phyloP scores from a whole-genome alignment of 2,888 invertebrate species.

The Drosophila buzzatii region DNA sequence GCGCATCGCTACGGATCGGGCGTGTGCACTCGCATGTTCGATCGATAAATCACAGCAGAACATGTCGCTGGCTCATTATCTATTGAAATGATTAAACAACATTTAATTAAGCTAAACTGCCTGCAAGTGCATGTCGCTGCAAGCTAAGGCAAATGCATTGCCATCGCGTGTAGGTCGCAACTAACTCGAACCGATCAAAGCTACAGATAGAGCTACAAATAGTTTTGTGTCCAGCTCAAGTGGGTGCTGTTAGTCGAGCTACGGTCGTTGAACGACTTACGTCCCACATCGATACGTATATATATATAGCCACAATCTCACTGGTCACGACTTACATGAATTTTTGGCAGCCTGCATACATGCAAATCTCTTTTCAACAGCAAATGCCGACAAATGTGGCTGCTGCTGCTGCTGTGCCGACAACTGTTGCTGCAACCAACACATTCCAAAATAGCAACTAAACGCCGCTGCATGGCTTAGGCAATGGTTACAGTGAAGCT shows the following conservation, averaged over 20 bases:
- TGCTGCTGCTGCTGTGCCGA: conserved; percentile 5
- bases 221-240: conserved; percentile 11
- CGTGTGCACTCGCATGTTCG: conserved; percentile 40
- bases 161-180: conserved; percentile 40
- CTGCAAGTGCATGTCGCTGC: conserved; percentile 23
- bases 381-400: conserved; percentile 48
- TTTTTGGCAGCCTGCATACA: conserved; percentile 63
- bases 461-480: conserved; percentile 18
- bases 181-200: conserved; percentile 17
- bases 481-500: conserved; percentile 33
- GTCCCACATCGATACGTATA: conserved; percentile 37
- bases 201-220: conserved; percentile 17
- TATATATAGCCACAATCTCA: conserved; percentile 16
- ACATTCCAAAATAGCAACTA: conserved; percentile 26
- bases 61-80: conserved; percentile 69
- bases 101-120: conserved; percentile 75
- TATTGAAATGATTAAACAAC: conserved; percentile 73
- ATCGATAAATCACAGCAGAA: conserved; percentile 62
- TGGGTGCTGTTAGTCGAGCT: conserved; percentile 14
- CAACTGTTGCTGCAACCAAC: conserved; percentile 16
- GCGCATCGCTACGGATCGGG: conserved; percentile 34
- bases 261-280: conserved; percentile 55
- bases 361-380: conserved; percentile 59
- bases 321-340: conserved; percentile 67
- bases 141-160: conserved; percentile 15